phyloP scores from a whole-genome alignment of 2,888 invertebrate genomes.

The Patella depressa region DNA sequence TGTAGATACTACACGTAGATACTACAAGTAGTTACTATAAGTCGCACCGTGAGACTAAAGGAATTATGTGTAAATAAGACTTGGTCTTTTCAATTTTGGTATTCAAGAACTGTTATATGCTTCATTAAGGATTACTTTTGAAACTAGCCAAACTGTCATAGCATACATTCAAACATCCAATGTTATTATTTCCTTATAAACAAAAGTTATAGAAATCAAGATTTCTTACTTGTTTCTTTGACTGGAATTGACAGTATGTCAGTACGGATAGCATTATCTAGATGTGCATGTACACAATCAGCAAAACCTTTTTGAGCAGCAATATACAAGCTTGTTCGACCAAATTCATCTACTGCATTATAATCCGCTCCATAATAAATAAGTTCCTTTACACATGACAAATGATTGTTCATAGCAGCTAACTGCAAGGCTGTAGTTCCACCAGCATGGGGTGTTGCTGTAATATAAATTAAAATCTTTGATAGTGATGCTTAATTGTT shows the following conservation, averaged over 20 bases:
- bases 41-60: too few relatives aligned
- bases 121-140: too few relatives aligned
- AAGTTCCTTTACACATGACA: constrained; percentile 62
- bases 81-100: too few relatives aligned
- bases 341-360: constrained; percentile 66
- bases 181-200: too few relatives aligned
- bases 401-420: constrained; percentile 62
- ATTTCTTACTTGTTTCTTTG: constrained; percentile 51
- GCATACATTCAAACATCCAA: too few relatives aligned
- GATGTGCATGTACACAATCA: constrained; percentile 62
- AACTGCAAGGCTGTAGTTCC: constrained; percentile 69
- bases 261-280: constrained; percentile 65
- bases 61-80: too few relatives aligned
- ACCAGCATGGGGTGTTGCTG: constrained; percentile 63
- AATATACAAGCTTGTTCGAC: constrained; percentile 65
- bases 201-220: too few relatives aligned
- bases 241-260: constrained; percentile 68
- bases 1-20: too few relatives aligned
- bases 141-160: too few relatives aligned
- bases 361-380: constrained; percentile 69
- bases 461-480: constrained; percentile 23
- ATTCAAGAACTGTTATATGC: too few relatives aligned
- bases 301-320: constrained; percentile 60
- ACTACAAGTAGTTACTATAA: too few relatives aligned
- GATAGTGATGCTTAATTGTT: too few relatives aligned